Percentiles rank a stretch among this genome's conserved stretches.
These are phyloP conservation scores for Oriolus oriolus DNA, from an alignment of 2,113 vertebrate species.

Conservation along the genomic window DNA sequence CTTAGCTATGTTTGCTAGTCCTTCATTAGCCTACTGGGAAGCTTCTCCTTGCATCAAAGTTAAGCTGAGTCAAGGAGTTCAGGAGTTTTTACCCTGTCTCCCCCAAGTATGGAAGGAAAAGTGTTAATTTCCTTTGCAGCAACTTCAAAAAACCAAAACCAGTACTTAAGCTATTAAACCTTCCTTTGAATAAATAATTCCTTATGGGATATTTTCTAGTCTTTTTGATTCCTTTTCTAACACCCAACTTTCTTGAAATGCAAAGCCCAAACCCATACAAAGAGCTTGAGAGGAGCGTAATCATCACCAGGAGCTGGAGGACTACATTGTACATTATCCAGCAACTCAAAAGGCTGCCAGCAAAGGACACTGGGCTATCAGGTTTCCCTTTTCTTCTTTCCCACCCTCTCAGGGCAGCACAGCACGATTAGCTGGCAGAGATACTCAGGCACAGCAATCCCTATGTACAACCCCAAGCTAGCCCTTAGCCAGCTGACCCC, in stretches of 20 bases:
- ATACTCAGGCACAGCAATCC: neutral
- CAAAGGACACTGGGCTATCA: neutral
- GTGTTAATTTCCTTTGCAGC: neutral
- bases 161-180: neutral
- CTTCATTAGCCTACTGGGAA: neutral
- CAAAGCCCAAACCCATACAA: neutral
- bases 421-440: neutral
- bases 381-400: neutral
- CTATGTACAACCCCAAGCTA: neutral
- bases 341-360: neutral
- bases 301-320: neutral
- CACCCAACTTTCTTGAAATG: neutral
- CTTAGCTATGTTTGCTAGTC: neutral
- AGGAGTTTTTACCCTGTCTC: neutral
- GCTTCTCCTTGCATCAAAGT: neutral
- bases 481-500: neutral
- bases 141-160: neutral
- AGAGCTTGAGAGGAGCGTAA: neutral
- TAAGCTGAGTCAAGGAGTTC: neutral
- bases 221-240: neutral
- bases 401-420: neutral
- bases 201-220: neutral
- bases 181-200: neutral
- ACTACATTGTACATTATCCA: neutral
- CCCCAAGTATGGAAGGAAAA: neutral